Evolutionary conservation across 2,113 vertebrate species (phyloP), one percentile per base, ranked within the genome.

Genomic region (Ictidomys tridecemlineatus): DNA sequence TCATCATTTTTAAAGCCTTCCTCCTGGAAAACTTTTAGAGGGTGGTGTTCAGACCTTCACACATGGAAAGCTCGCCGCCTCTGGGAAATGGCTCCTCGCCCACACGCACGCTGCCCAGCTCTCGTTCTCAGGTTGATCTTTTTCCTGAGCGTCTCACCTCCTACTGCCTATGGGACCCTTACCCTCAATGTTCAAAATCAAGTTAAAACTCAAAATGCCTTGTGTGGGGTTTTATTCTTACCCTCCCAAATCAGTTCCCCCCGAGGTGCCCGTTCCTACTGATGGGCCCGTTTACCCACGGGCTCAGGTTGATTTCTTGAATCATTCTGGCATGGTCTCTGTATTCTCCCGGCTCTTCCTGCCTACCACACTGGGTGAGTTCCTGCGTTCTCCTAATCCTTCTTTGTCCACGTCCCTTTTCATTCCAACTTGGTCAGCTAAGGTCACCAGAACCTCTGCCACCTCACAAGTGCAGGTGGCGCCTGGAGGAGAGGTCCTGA

Each of bases 121-220:
- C 80, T 76, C 51, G 4, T 85, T 72, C 85, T 73, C 89, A 91
- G 70, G 18, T 17, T 51, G 22, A 34, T 48, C 51, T 93, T 94
- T 89, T 70, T 93, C 70, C 51, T 67, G 20, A 85, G 42, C 45
- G n/a, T 37, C 74, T 90, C 53, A 63, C 34, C 28, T 85, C 78
- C 73, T 34, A 34, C 42, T 32, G 9, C n/a, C 77, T 63, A 32
- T 30, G 39, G 13, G 48, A 92, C 12, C 24, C 32, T 61, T 77
- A 8, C 48, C 17, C 2, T 22, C 26, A 3, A 72, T 53, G 8
- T 70, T n/a, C 51, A 69, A 26, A 53, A 69, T 78, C 73, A 83
- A 67, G 77, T 80, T 58, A 63, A 92, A 95, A 61, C 5, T 61
- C 77, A 72, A 73, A 89, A 82, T 85, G 67, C 53, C 73, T 65